Percentiles rank a stretch among this genome's conserved stretches.
Evolutionary conservation across 1,140 invertebrate genomes (phyloP).

Genomic region (Drosophila sp.): DNA sequence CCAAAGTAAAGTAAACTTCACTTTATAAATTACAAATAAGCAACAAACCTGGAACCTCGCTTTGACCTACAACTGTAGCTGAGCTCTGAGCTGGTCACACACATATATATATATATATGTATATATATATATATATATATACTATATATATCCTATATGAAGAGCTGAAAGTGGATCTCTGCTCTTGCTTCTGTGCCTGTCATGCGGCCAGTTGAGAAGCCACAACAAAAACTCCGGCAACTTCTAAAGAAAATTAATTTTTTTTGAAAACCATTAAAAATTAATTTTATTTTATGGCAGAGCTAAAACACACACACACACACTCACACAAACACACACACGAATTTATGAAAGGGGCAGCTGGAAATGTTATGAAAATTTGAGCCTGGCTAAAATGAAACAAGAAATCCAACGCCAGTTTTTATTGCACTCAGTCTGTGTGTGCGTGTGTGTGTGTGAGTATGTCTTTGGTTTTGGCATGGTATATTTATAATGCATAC

Average conservation of each 20-base stretch:
- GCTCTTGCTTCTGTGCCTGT: constrained; percentile 32
- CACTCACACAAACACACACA: constrained; percentile 14
- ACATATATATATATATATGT: constrained; percentile 11
- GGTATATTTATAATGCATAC: constrained; percentile 79
- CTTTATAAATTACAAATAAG: constrained; percentile 82
- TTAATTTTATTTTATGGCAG: constrained; percentile 76
- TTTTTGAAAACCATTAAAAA: constrained; percentile 81
- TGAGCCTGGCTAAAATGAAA: constrained; percentile 41
- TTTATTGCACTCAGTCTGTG: constrained; percentile 44
- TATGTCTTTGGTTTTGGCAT: constrained; percentile 49
- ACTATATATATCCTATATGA: constrained; percentile 2
- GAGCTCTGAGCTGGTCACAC: constrained; percentile 7
- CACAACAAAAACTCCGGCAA: constrained; percentile 59
- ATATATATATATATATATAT: constrained; percentile 7
- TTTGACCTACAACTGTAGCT: constrained; percentile 32
- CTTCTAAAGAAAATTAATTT: constrained; percentile 79
- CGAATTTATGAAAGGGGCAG: constrained; percentile 36
- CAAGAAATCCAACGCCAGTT: constrained; percentile 44
- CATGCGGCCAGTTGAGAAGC: constrained; percentile 42
- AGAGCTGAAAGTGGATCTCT: not conserved
- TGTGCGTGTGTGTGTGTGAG: constrained; percentile 16
- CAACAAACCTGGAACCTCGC: constrained; percentile 40
- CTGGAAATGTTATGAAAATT: constrained; percentile 58
- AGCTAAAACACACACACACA: constrained; percentile 11
- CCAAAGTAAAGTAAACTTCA: constrained; percentile 62